These are phyloP conservation scores for Cylindroiulus punctatus DNA, from an alignment of 2,888 invertebrate genomes.

Conservation along the genomic window DNA sequence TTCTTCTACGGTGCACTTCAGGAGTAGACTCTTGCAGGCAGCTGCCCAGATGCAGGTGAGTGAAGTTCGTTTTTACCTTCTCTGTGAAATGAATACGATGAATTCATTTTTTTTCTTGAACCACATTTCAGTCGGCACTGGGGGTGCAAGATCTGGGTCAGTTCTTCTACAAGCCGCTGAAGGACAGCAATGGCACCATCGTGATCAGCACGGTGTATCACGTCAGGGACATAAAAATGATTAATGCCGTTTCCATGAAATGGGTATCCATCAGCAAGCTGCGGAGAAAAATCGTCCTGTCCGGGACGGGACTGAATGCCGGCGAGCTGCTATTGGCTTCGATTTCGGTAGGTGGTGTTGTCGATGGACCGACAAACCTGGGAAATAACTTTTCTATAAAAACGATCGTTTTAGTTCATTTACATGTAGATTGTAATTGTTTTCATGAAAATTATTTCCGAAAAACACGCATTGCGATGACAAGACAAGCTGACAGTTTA, in stretches of 20 bases:
- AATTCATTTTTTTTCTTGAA: slow-evolving; percentile 45
- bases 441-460: slow-evolving; percentile 1
- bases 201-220: slow-evolving; percentile 88
- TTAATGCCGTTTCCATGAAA: slow-evolving; percentile 88
- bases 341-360: slow-evolving; percentile 73
- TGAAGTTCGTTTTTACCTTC: background rate
- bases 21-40: slow-evolving; percentile 90
- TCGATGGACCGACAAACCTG: background rate
- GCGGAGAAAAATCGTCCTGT: slow-evolving; percentile 76
- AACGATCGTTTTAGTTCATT: no score
- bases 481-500: background rate
- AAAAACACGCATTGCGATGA: background rate
- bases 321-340: slow-evolving; percentile 86
- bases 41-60: slow-evolving; percentile 84
- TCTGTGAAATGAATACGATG: background rate
- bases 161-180: slow-evolving; percentile 88
- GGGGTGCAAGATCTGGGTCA: slow-evolving; percentile 95
- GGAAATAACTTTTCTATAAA: background rate
- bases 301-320: slow-evolving; percentile 76
- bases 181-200: slow-evolving; percentile 87
- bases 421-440: no score
- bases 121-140: slow-evolving; percentile 73
- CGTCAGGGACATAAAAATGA: slow-evolving; percentile 81
- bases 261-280: slow-evolving; percentile 91
- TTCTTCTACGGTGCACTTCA: slow-evolving; percentile 86